phyloP scores from a whole-genome alignment of 2,797 vertebrate species.

The Tragopan temminckii region DNA sequence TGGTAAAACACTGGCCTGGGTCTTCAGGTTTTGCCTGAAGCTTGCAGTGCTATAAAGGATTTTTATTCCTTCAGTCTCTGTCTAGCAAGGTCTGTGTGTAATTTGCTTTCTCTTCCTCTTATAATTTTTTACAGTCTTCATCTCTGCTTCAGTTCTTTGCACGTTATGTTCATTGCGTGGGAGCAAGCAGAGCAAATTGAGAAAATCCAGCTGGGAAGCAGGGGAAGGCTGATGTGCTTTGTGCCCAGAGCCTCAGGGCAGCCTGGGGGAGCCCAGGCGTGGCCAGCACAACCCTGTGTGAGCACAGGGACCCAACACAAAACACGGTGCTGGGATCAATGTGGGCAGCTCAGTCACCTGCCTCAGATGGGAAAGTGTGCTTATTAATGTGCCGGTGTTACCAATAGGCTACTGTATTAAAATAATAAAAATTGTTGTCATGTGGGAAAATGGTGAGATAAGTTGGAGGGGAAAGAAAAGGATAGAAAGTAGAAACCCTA shows the following conservation, averaged over 20 bases:
- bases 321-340: not conserved
- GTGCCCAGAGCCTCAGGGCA: not conserved
- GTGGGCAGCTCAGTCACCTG: not conserved
- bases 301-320: not conserved
- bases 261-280: rapidly evolving
- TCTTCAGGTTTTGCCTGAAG: not conserved
- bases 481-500: not conserved
- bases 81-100: not conserved
- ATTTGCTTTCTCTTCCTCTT: constrained; percentile 4
- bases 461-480: not conserved
- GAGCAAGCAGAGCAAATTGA: not conserved
- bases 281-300: not conserved
- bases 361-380: not conserved
- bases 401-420: not conserved
- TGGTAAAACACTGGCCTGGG: not conserved
- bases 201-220: not conserved
- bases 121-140: not conserved
- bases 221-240: not conserved
- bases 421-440: not conserved
- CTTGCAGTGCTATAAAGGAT: not conserved
- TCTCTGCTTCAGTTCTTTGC: constrained; percentile 5
- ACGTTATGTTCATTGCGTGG: not conserved
- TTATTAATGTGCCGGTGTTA: not conserved
- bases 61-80: not conserved
- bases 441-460: not conserved